Conservation (phyloP, 1,140 invertebrate species). For the Drosophila melanica region DNA sequence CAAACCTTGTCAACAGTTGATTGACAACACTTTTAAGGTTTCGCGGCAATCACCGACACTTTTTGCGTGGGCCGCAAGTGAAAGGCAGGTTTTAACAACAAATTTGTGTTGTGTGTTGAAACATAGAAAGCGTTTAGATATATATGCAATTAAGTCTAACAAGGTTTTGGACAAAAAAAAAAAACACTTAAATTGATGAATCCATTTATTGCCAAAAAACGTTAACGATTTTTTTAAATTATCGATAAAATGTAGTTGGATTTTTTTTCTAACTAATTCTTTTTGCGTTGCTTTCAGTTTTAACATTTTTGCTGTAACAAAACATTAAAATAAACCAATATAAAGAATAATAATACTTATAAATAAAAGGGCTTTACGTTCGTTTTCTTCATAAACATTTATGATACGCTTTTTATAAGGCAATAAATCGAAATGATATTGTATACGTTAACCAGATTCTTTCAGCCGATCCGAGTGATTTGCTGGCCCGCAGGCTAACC, state of each 20-base stretch:
- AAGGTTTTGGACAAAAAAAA: constrained; percentile 1
- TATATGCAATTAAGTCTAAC: background rate
- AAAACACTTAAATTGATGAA: constrained; percentile 4
- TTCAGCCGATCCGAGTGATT: constrained; percentile 6
- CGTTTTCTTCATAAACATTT: constrained; percentile 20
- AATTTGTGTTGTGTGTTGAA: constrained; percentile 13
- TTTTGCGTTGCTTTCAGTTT: no score
- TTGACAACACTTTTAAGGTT: constrained; percentile 79
- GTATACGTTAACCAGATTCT: constrained; percentile 42
- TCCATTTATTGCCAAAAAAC: background rate
- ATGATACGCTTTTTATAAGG: constrained; percentile 17
- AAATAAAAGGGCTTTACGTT: constrained; percentile 12
- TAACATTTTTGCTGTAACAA: background rate
- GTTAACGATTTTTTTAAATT: no score
- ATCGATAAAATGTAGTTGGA: no score
- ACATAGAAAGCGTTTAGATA: constrained; percentile 27
- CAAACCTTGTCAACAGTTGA: constrained; percentile 79
- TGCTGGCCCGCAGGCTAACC: constrained; percentile 59
- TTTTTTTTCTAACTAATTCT: no score
- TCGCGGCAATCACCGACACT: constrained; percentile 64
- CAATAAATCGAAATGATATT: constrained; percentile 36
- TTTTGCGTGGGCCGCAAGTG: constrained; percentile 72
- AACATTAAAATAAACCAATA: background rate
- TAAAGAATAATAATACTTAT: background rate
- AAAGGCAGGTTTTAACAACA: constrained; percentile 52